phyloP scores from a whole-genome alignment of 2,113 vertebrate species.

The Oxyruncus cristatus region DNA sequence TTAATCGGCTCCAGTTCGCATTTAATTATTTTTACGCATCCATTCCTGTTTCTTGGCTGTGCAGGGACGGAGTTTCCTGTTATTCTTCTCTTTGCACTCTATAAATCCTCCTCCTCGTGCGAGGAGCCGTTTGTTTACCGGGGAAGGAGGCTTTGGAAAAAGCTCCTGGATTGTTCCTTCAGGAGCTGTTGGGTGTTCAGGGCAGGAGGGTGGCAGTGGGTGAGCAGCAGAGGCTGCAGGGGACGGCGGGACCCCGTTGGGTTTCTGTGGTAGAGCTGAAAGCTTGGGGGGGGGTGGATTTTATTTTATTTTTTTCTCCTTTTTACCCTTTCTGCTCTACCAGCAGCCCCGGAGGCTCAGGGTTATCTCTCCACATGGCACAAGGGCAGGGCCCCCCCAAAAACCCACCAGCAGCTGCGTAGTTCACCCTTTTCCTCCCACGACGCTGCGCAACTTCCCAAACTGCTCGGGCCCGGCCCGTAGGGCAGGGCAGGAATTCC shows the following conservation, averaged over 20 bases:
- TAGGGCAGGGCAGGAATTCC: not conserved
- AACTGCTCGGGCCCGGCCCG: not conserved
- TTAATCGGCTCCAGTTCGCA: not conserved
- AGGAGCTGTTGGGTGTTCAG: constrained; percentile 1
- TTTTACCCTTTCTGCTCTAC: not conserved
- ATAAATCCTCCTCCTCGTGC: not conserved
- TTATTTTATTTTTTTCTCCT: not conserved
- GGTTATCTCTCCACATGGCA: not conserved
- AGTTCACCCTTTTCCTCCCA: not conserved
- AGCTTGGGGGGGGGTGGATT: too few species aligned
- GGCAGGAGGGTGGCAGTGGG: constrained; percentile 62
- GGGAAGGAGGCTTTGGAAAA: not conserved
- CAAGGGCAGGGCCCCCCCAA: not conserved
- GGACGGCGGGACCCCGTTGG: not conserved
- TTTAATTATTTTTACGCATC: not conserved
- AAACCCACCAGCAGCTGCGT: not conserved
- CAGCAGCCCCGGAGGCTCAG: not conserved
- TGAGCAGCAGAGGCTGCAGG: constrained; percentile 48
- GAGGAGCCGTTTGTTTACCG: constrained; percentile 38
- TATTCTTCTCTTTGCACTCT: constrained; percentile 9
- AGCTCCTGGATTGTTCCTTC: constrained; percentile 52
- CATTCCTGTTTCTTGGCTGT: not conserved
- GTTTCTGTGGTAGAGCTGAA: not conserved
- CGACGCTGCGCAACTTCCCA: not conserved
- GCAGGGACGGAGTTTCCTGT: constrained; percentile 39